Base-by-base conservation (phyloP, 1,140 invertebrate genomes). In the Calephelis virginiensis region DNA sequence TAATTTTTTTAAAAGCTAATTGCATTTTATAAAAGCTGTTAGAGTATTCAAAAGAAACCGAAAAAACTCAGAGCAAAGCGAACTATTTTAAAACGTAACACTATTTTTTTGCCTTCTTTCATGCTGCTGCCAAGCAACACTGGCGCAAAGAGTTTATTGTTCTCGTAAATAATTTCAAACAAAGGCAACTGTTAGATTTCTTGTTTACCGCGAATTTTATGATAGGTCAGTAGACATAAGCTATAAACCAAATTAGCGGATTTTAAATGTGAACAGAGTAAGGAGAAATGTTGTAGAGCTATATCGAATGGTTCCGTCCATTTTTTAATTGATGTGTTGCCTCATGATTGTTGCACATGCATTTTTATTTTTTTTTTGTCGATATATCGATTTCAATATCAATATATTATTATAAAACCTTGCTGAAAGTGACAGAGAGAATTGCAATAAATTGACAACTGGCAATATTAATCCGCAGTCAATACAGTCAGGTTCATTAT, bases 191-290 rank as follows among this genome's bases (percentile, higher is more conserved):
- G 28, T 56, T 56, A 10, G 37, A 56, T 14, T 38, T 38, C 53
- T 60, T 63, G 5, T 67, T 72, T 70, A 67, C 61, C 59, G 67
- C 66, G 67, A 72, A 74, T 69, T 76, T 73, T 71, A 76, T 66
- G 71, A 71, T 63, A 66, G 63, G 64, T 49, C 68, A 69, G 74
- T 71, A 68, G 63, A 70, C 67, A 37, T 56, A 56, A 69, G 66
- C 73, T 64, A 70, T 81, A 75, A 81, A 81, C 75, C 46, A 66
- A 80, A 77, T 80, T 77, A 80, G 71, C 67, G 48, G 63, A 17
- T 56, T 72, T 71, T 69, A 73, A 75, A 70, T 56, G 28, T 28
- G 28, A 56, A 53, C 10, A 17, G 50, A 37, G 53, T 6, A 37
- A 56, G 6, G 6, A 10, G 53, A 1, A 12, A 56, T 38, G 17